Evolutionary conservation across 1,140 invertebrate species (phyloP), one percentile per base, ranked within the genome.

Genomic region (Procambarus clarkii): DNA sequence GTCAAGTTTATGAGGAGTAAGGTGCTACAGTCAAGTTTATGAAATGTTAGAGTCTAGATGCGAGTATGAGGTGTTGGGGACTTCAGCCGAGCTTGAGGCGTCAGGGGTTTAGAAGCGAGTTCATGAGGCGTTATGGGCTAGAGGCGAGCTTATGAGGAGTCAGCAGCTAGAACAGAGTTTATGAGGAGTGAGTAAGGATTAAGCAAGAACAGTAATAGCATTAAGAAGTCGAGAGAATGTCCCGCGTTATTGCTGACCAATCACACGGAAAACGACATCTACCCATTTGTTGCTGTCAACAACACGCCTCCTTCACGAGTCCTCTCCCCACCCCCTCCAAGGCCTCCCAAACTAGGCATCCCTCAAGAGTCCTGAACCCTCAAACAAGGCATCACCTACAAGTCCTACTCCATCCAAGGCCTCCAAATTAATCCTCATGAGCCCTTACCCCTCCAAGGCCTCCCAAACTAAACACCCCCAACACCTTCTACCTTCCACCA

Each of bases 251-350:
- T 74, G 34, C 69, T 74, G 69, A 74, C 69, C 69, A 34, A 74
- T 74, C 69, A 74, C 69, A 74, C 3, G 69, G n/a, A 74, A 74
- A 74, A 24, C 11, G 69, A 74, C 69, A 74, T 21, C 21, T 24
- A 74, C 15, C 34, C 46, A 79, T 79, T 79, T 79, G 77, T 79
- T 79, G 48, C 77, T 45, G 77, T 79, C 77, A 79, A 5, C n/a
- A 1, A 3, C 77, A 79, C 45, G 76, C 50, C 50, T 54, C 50
- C 50, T 13, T 9, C 50, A 54, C 50, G 8, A 54, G 50, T 8
- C 50, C 8, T 54, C 50, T 54, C 13, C 50, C 50, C 50, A n/a
- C 1, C 76, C 76, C 34, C 34, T 34, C 34, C 34, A 34, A 34
- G 34, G 34, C 34, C 34, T 34, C 34, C 34, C 34, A 34, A 34